phyloP scores from a whole-genome alignment of 1,140 invertebrate genomes.

The Nasonia vitripennis region DNA sequence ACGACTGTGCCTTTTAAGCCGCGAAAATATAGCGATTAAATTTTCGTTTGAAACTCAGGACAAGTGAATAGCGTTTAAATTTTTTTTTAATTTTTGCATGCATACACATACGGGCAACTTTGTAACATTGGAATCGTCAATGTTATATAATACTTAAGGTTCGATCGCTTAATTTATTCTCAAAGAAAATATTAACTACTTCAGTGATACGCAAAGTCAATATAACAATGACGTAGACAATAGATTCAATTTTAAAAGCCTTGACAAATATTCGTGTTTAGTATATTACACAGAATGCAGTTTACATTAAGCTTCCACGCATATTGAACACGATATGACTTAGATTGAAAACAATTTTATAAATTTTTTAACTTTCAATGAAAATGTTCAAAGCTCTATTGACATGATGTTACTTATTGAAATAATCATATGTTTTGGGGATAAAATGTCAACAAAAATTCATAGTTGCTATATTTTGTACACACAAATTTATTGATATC shows the following conservation, averaged over 20 bases:
- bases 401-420: no score
- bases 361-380: no score
- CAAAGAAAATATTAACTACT: background rate
- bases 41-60: background rate
- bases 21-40: background rate
- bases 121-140: background rate
- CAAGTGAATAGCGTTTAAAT: background rate
- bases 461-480: no score
- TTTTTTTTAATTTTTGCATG: background rate
- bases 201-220: background rate
- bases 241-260: background rate
- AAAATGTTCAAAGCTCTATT: no score
- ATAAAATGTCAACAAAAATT: no score
- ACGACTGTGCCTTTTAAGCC: conserved; percentile 57
- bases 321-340: background rate
- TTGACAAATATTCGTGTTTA: background rate
- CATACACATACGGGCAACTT: background rate
- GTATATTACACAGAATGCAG: background rate
- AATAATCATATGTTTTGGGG: no score
- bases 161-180: background rate
- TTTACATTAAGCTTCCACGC: background rate
- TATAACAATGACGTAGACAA: background rate
- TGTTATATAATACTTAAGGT: background rate
- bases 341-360: background rate
- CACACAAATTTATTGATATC: no score